phyloP scores from a whole-genome alignment of 2,797 vertebrate species.

The Acanthiza pusilla region DNA sequence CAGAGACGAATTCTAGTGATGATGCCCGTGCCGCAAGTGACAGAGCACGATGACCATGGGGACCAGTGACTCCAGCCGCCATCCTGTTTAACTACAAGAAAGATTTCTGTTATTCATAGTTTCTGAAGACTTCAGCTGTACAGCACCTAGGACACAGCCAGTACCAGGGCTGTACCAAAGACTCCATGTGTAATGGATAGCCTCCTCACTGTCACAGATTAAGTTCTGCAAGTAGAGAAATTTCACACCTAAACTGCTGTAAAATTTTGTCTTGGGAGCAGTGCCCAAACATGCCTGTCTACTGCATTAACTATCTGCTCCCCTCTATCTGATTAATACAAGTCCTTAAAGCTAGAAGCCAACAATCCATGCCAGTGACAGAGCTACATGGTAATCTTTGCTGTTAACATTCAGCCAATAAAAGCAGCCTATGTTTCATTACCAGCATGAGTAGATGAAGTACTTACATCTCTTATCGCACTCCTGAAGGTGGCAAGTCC shows the following conservation, averaged over 20 bases:
- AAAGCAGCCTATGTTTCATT: background rate
- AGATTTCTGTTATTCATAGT: background rate
- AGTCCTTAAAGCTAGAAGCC: background rate
- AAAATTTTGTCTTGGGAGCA: background rate
- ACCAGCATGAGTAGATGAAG: background rate
- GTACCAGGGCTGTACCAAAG: background rate
- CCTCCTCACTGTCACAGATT: background rate
- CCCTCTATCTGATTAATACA: background rate
- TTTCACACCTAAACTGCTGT: background rate
- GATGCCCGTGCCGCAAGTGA: constrained; percentile 90
- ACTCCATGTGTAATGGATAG: background rate
- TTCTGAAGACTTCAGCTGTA: background rate
- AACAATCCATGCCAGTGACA: background rate
- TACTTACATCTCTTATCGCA: constrained; percentile 98
- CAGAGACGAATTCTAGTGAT: constrained; percentile 97
- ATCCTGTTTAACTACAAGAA: constrained; percentile 89
- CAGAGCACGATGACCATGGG: constrained; percentile 97
- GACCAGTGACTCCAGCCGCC: constrained; percentile 99
- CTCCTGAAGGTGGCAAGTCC: constrained; percentile 94
- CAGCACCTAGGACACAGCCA: background rate
- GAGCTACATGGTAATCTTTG: background rate
- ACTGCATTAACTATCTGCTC: background rate
- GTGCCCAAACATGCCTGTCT: background rate
- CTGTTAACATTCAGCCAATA: background rate
- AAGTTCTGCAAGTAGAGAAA: background rate